phyloP scores from a whole-genome alignment of 35 echinoderm and acorn worm species.

The Chiridota heheva region DNA sequence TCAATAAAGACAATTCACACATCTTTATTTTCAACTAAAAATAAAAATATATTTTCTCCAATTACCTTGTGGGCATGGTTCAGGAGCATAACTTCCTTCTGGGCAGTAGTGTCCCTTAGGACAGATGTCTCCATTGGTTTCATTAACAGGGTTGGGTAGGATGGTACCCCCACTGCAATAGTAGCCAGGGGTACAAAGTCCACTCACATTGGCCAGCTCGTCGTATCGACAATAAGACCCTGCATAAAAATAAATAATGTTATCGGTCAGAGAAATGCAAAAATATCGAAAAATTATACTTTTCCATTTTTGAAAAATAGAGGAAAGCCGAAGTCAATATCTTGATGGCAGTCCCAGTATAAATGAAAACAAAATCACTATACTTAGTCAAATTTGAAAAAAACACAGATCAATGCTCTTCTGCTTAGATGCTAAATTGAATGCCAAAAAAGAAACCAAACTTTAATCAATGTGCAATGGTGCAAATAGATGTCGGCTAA shows the following conservation, averaged over 20 bases:
- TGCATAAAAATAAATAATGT: neutral
- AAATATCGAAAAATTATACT: neutral
- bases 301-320: neutral
- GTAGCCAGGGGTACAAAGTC: slow-evolving; percentile 71
- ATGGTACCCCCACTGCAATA: slow-evolving; percentile 96
- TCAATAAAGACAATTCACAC: too few species aligned
- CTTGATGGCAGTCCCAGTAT: too few species aligned
- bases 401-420: too few species aligned
- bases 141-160: slow-evolving; percentile 76
- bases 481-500: too few species aligned
- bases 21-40: too few species aligned
- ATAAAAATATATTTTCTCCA: too few species aligned
- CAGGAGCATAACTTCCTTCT: slow-evolving; percentile 54
- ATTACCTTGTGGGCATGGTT: slow-evolving; percentile 78
- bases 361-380: too few species aligned
- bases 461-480: too few species aligned
- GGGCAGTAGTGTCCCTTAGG: slow-evolving; percentile 91
- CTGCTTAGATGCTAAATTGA: too few species aligned
- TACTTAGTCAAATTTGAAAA: too few species aligned
- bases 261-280: neutral
- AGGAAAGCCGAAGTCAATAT: neutral
- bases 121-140: slow-evolving; percentile 88
- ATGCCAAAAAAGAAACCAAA: too few species aligned
- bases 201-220: slow-evolving; percentile 82
- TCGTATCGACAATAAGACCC: slow-evolving; percentile 86